Base-by-base conservation (phyloP, 2,113 vertebrate genomes). In the Chaenogobius annularis region DNA sequence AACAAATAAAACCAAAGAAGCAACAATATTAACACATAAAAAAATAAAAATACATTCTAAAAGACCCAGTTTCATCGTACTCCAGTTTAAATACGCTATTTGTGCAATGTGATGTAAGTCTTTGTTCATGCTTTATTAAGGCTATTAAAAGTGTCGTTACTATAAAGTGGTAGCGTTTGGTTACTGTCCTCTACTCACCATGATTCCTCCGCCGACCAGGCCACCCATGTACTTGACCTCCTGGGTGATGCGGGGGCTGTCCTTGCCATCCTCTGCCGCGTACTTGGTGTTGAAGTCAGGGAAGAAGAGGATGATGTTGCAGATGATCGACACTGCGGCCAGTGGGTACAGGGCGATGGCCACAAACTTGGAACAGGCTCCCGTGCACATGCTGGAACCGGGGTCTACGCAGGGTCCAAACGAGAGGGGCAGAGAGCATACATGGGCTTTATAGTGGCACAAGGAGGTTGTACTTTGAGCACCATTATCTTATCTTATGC, bases 281-380 rank as follows among this genome's bases (percentile, higher is more conserved):
- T 73, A 93, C 0, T 59, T 0, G 0, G 75, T 78, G 0, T 70
- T 10, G 61, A 87, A 89, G 69, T 62, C 79, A 0, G 92, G 93
- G 77, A 94, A 93, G 67, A 93, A 91, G 9, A 92, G 88, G 0
- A 93, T 59, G 23, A 93, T 76, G 74, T 94, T 94, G 83, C 90
- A 90, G 69, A 92, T 55, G 20, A 92, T 68, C 3, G 89, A 89
- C 54, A 91, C 47, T 0, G 69, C 3, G 0, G 90, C 90, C 61
- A 92, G 66, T 12, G 91, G 68, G 66, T 90, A 93, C 10, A 94
- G 83, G 0, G 73, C 40, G 1, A 86, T 62, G 14, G 88, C 93
- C 1, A 93, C 85, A 23, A 86, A 88, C 26, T 82, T 87, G 7
- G 93, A 68, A 19, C 93, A 93, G 50, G 87, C 69, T 76, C 91